Evolutionary conservation across 2,113 vertebrate genomes (phyloP).

Genomic region (Phocoena phocoena): DNA sequence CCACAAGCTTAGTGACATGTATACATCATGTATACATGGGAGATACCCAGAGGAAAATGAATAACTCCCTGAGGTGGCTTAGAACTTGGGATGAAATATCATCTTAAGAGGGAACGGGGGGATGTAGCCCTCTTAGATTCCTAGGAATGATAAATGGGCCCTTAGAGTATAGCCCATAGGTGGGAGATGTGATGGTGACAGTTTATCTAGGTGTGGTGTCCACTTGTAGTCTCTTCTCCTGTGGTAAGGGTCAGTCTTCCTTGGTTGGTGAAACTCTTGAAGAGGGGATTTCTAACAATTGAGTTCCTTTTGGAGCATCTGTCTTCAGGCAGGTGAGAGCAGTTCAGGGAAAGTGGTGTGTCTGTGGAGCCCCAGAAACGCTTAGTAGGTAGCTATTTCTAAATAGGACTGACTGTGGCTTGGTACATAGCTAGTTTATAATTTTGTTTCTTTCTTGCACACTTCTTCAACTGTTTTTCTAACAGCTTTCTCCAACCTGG

Average conservation of each 20-base stretch:
- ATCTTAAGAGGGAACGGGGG: background rate
- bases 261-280: background rate
- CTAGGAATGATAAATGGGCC: background rate
- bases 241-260: background rate
- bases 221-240: background rate
- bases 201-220: background rate
- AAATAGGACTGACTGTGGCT: background rate
- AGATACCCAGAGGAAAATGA: background rate
- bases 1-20: background rate
- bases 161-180: background rate
- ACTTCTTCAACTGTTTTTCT: background rate
- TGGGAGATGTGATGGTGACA: background rate
- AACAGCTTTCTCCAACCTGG: background rate
- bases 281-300: background rate
- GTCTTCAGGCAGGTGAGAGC: background rate
- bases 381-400: conserved; percentile 6
- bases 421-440: background rate
- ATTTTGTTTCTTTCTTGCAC: background rate
- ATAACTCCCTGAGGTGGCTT: background rate
- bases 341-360: background rate
- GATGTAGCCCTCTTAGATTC: background rate
- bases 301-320: background rate
- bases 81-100: background rate
- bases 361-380: background rate
- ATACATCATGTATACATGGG: background rate